phyloP scores from a whole-genome alignment of 1,140 invertebrate genomes.

The Liolophura sinensis region DNA sequence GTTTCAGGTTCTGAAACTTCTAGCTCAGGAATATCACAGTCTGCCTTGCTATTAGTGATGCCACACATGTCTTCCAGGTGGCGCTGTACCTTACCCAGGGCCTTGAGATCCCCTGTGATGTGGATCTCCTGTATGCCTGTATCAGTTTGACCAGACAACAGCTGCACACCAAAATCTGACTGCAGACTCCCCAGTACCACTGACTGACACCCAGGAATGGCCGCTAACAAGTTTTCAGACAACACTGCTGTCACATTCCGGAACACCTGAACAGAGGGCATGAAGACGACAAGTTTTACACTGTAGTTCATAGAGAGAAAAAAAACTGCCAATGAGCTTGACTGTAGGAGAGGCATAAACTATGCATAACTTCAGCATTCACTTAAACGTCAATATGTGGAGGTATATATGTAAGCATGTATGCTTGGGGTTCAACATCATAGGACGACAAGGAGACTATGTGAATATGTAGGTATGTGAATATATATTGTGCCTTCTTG shows the following conservation, averaged over 20 bases:
- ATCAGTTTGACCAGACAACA: not conserved
- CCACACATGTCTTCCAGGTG: not conserved
- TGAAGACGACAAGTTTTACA: no score
- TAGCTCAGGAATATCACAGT: not conserved
- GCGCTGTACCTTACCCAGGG: conserved; percentile 9
- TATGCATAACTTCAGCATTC: no score
- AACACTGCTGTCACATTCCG: conserved; percentile 11
- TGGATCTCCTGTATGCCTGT: conserved; percentile 1
- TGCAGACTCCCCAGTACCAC: conserved; percentile 1
- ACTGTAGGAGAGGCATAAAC: no score
- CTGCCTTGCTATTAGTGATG: not conserved
- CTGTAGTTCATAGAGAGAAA: no score
- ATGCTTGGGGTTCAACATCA: no score
- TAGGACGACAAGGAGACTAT: no score
- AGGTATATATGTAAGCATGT: no score
- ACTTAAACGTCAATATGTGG: no score
- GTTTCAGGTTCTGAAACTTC: conserved; percentile 2
- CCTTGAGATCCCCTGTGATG: conserved; percentile 11
- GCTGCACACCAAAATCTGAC: not conserved
- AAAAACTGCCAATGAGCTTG: no score
- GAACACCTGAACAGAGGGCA: conserved; percentile 9
- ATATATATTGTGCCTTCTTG: no score
- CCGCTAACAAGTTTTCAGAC: conserved; percentile 5
- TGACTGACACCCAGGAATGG: conserved; percentile 9
- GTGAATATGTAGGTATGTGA: no score